Conservation (phyloP, 2,888 invertebrate species). For the Brachypalpus laphriformis region DNA sequence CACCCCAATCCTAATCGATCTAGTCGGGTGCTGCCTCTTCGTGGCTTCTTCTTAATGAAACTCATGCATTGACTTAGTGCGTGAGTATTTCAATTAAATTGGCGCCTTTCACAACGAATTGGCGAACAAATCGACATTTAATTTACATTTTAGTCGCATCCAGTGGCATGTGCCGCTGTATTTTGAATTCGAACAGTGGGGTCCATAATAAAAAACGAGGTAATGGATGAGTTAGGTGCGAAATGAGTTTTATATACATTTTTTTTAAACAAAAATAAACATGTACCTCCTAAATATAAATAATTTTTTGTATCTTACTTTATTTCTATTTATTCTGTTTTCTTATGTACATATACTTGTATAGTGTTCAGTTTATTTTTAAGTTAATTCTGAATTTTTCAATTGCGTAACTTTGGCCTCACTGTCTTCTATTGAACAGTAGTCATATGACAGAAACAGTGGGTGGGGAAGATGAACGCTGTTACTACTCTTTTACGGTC, state of each 20-base stretch:
- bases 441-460: neutral
- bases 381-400: neutral
- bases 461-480: neutral
- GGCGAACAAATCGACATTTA: conserved; percentile 6
- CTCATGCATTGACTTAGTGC: conserved; percentile 10
- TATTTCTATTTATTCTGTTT: too few relatives aligned
- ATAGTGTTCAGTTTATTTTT: neutral
- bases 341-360: neutral
- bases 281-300: too few relatives aligned
- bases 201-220: neutral
- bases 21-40: neutral
- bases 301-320: too few relatives aligned
- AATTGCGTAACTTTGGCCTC: neutral
- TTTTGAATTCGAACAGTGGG: neutral
- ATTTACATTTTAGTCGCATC: conserved; percentile 24
- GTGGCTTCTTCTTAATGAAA: conserved; percentile 12
- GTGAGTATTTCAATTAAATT: conserved; percentile 29
- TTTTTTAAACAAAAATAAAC: too few relatives aligned
- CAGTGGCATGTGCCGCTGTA: conserved; percentile 5
- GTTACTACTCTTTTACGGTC: conserved; percentile 9
- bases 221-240: neutral
- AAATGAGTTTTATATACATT: too few relatives aligned
- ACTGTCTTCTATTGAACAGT: neutral
- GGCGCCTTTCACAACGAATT: conserved; percentile 26
- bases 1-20: neutral